phyloP scores from a whole-genome alignment of 1,140 invertebrate genomes.

The Capitella teleta region DNA sequence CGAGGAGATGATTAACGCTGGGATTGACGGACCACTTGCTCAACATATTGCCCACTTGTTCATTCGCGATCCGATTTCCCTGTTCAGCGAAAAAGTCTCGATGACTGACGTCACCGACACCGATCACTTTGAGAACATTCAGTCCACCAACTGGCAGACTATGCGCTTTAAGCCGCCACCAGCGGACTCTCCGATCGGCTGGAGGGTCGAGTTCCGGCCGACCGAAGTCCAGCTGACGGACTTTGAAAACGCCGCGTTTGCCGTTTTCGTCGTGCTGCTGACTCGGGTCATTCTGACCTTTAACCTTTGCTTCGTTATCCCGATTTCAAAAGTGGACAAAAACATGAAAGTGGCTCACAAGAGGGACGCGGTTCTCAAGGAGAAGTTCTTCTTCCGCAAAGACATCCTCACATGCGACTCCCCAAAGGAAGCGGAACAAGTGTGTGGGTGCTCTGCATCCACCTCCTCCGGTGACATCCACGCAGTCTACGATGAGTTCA shows the following conservation, averaged over 20 bases:
- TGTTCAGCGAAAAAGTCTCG: constrained; percentile 91
- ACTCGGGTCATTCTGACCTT: constrained; percentile 95
- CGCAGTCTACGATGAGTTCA: no score
- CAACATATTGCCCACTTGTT: constrained; percentile 97
- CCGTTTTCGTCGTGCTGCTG: constrained; percentile 94
- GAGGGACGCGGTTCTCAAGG: constrained; percentile 65
- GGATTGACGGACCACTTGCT: constrained; percentile 80
- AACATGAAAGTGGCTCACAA: constrained; percentile 93
- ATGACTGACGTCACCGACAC: constrained; percentile 88
- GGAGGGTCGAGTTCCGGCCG: constrained; percentile 98
- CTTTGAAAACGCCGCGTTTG: constrained; percentile 98
- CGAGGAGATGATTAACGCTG: constrained; percentile 66
- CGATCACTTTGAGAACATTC: constrained; percentile 99
- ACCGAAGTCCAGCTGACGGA: constrained; percentile 97
- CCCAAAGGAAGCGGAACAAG: no score
- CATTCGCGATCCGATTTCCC: constrained; percentile 85
- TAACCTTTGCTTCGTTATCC: constrained; percentile 90
- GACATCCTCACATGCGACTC: constrained; percentile 40
- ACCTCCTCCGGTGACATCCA: no score
- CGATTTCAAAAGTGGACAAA: constrained; percentile 96
- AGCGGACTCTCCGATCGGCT: constrained; percentile 66
- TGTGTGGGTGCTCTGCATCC: no score
- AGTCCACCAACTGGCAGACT: constrained; percentile 99
- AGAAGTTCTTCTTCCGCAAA: constrained; percentile 85
- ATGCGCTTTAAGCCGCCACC: constrained; percentile 99